phyloP scores from a whole-genome alignment of 1,140 invertebrate species.

The Argopecten irradians region DNA sequence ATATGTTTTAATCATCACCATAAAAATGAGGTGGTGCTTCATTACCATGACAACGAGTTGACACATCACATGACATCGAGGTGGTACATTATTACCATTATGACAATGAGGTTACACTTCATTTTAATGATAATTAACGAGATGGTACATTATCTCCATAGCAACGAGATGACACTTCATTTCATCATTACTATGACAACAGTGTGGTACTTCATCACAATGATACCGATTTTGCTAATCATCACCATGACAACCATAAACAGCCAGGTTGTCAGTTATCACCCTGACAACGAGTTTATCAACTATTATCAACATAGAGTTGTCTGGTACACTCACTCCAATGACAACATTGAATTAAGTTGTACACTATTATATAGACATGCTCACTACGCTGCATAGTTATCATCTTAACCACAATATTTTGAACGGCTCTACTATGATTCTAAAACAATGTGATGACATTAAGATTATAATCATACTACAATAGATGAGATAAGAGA shows the following conservation, averaged over 20 bases:
- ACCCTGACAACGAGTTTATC: background rate
- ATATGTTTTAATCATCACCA: background rate
- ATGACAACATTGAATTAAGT: background rate
- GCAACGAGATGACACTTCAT: too few species aligned
- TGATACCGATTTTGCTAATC: too few species aligned
- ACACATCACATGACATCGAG: too few species aligned
- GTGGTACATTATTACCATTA: too few species aligned
- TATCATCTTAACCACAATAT: background rate
- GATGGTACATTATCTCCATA: too few species aligned
- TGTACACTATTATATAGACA: background rate
- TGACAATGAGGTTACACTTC: too few species aligned
- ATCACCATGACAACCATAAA: background rate
- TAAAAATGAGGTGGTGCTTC: background rate
- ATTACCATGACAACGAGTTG: background rate
- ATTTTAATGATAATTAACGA: too few species aligned
- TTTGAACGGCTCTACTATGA: background rate
- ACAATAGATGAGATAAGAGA: background rate
- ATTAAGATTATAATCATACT: background rate
- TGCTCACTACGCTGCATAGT: background rate
- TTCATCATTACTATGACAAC: too few species aligned
- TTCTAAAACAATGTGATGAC: background rate
- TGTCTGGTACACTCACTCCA: background rate
- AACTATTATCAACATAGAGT: too few species aligned
- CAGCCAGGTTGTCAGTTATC: background rate
- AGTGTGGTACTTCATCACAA: too few species aligned